phyloP scores from a whole-genome alignment of 2,113 vertebrate genomes.

The Pseudolaguvia tuberculata region DNA sequence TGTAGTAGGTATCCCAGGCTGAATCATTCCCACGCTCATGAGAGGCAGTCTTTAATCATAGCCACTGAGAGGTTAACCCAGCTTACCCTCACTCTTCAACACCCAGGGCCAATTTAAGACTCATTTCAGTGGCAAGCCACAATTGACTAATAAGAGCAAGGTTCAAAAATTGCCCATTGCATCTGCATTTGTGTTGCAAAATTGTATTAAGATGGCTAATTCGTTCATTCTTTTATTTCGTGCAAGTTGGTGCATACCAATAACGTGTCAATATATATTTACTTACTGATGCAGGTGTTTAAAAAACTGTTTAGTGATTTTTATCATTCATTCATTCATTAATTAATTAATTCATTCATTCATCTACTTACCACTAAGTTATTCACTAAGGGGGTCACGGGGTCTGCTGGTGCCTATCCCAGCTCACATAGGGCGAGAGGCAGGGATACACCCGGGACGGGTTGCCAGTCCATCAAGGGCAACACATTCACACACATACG shows the following conservation, averaged over 20 bases:
- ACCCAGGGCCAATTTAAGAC: constrained; percentile 65
- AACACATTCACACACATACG: too few species aligned
- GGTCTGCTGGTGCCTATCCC: too few species aligned
- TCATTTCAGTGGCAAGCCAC: constrained; percentile 60
- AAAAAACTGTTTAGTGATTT: too few species aligned
- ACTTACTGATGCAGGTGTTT: background rate
- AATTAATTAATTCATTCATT: too few species aligned
- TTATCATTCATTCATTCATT: too few species aligned
- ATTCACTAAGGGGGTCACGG: too few species aligned
- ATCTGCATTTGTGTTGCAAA: background rate
- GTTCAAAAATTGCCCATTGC: constrained; percentile 48
- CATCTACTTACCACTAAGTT: too few species aligned
- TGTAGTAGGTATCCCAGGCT: constrained; percentile 31
- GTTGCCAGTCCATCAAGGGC: too few species aligned
- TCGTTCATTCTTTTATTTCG: background rate
- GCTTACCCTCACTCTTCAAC: constrained; percentile 59
- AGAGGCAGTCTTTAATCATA: constrained; percentile 58
- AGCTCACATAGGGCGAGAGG: too few species aligned
- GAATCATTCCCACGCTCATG: constrained; percentile 69
- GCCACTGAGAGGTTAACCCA: constrained; percentile 68
- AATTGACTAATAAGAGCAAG: constrained; percentile 55
- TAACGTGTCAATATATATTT: background rate
- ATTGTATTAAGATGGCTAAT: background rate
- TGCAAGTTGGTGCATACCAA: background rate
- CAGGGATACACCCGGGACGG: too few species aligned